These are phyloP conservation scores for Oncorhynchus keta DNA, from an alignment of 2,113 vertebrate species.

Conservation along the genomic window DNA sequence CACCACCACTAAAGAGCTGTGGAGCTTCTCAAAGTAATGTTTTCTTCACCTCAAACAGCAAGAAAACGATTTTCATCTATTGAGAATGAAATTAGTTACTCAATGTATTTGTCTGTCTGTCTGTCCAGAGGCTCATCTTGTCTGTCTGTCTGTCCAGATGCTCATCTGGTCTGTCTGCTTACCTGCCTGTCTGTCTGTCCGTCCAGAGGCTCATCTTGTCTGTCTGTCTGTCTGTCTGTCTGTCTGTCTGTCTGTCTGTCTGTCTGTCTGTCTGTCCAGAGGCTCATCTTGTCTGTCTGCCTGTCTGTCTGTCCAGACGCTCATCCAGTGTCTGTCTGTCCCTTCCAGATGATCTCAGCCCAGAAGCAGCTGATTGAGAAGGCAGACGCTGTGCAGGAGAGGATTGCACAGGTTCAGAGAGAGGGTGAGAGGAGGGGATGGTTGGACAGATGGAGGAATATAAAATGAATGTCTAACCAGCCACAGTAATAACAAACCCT, in stretches of 20 bases:
- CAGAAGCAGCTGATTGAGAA: conserved; percentile 90
- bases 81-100: too few species aligned
- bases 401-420: conserved; percentile 91
- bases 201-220: not conserved
- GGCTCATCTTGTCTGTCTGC: too few species aligned
- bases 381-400: conserved; percentile 85
- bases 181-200: not conserved
- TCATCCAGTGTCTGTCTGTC: conserved; percentile 28
- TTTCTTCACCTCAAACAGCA: too few species aligned
- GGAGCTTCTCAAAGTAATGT: too few species aligned
- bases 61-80: too few species aligned
- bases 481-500: too few species aligned
- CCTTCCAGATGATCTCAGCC: conserved; percentile 88
- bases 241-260: not conserved
- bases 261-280: not conserved
- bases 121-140: not conserved
- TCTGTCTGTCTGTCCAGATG: too few species aligned
- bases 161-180: not conserved
- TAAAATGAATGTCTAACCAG: too few species aligned
- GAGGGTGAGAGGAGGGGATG: conserved; percentile 61
- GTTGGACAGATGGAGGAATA: not conserved
- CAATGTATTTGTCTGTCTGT: not conserved
- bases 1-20: too few species aligned
- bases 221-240: not conserved
- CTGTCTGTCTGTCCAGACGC: not conserved